Evolutionary conservation across 2,888 invertebrate species (phyloP).

Genomic region (Drosophila birchii): DNA sequence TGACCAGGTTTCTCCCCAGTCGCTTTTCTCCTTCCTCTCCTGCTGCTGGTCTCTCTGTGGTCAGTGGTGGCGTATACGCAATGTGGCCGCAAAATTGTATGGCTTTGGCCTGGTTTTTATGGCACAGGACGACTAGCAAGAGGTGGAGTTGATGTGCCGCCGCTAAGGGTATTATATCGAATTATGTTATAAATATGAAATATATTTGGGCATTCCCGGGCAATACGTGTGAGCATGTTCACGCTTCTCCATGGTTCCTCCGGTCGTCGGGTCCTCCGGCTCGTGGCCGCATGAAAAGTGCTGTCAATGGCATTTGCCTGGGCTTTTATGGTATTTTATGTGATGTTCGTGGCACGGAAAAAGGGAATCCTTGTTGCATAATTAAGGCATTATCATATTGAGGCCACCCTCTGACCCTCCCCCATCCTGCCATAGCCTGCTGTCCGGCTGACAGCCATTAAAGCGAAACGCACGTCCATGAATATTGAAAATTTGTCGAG

Average conservation of each 20-base stretch:
- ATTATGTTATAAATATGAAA: constrained; percentile 78
- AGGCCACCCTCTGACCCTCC: neutral
- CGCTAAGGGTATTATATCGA: constrained; percentile 72
- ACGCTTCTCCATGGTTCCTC: constrained; percentile 23
- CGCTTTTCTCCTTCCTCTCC: constrained; percentile 37
- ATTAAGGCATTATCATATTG: constrained; percentile 51
- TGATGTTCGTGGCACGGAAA: constrained; percentile 50
- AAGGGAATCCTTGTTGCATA: constrained; percentile 46
- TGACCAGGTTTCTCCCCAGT: constrained; percentile 8
- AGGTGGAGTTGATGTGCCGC: constrained; percentile 37
- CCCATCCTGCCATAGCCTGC: constrained; percentile 1
- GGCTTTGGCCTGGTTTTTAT: constrained; percentile 70
- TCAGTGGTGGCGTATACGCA: constrained; percentile 63
- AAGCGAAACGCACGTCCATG: constrained; percentile 24
- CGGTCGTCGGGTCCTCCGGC: neutral
- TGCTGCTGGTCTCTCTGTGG: constrained; percentile 37
- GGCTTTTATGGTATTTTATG: constrained; percentile 60
- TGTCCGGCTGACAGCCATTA: constrained; percentile 29
- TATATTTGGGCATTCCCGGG: constrained; percentile 54
- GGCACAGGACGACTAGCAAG: constrained; percentile 30
- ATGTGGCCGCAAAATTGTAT: constrained; percentile 71
- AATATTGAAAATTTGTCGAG: constrained; percentile 31
- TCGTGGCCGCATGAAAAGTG: constrained; percentile 36
- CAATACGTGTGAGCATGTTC: constrained; percentile 60
- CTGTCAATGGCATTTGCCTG: constrained; percentile 54